These are phyloP conservation scores for Xylophagus ater DNA, from an alignment of 2,888 invertebrate genomes.

Conservation along the genomic window DNA sequence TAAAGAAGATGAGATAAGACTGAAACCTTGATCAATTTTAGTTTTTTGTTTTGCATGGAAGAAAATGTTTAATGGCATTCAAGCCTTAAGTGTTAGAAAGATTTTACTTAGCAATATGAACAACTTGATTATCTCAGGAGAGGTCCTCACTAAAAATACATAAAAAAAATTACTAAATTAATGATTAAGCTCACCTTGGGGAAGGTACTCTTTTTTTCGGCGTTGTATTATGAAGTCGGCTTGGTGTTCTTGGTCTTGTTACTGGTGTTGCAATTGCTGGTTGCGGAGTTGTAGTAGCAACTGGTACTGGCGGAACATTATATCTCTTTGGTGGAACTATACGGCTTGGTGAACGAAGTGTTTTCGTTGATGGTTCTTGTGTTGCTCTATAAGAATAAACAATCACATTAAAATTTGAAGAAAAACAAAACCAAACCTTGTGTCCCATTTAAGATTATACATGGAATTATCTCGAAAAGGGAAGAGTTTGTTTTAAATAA, in stretches of 20 bases:
- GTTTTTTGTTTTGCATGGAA: no score
- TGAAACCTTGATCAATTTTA: no score
- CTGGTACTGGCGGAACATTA: conserved; percentile 24
- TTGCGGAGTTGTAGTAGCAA: conserved; percentile 8
- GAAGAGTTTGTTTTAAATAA: no score
- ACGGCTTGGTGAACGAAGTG: conserved; percentile 36
- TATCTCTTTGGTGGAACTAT: conserved; percentile 38
- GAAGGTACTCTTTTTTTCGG: conserved; percentile 36
- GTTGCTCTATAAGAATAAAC: neutral
- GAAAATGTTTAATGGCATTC: no score
- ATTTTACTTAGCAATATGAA: no score
- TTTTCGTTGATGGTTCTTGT: conserved; percentile 28
- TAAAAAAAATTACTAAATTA: neutral
- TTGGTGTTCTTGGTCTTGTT: conserved; percentile 15
- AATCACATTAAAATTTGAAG: neutral
- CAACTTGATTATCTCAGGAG: no score
- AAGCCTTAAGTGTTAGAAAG: no score
- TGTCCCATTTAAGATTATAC: no score
- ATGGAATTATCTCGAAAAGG: no score
- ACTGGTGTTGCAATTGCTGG: conserved; percentile 14
- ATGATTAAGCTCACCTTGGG: conserved; percentile 28
- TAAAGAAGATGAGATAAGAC: no score
- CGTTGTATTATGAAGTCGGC: conserved; percentile 27
- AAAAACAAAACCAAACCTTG: no score
- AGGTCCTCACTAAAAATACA: no score